Evolutionary conservation across 2,797 vertebrate genomes (phyloP).

Genomic region (Karalla daura): DNA sequence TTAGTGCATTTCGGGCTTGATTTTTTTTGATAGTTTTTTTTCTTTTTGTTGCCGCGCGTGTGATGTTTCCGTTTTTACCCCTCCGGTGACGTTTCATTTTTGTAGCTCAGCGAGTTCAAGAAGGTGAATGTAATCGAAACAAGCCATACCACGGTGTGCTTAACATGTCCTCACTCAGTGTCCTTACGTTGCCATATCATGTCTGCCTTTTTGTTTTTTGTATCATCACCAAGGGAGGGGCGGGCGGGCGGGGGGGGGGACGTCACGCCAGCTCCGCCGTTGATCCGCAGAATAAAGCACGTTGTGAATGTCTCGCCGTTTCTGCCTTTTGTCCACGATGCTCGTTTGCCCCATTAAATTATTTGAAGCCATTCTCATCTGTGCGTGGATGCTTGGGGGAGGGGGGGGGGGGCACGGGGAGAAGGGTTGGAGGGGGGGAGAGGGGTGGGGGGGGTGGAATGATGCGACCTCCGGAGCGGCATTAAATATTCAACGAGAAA

Average conservation of each 20-base stretch:
- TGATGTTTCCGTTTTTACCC: constrained; percentile 6
- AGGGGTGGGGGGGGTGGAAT: constrained; percentile 6
- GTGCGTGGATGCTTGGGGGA: constrained; percentile 5
- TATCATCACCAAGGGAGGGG: too few relatives aligned
- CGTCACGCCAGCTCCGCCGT: constrained; percentile 14
- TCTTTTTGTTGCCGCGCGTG: constrained; percentile 14
- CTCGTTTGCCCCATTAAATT: constrained; percentile 63
- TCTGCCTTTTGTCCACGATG: constrained; percentile 44
- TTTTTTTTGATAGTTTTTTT: constrained; percentile 10
- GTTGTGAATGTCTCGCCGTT: constrained; percentile 62
- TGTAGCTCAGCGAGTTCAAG: constrained; percentile 58
- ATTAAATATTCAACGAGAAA: constrained; percentile 56
- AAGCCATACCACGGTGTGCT: constrained; percentile 82
- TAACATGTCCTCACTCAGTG: constrained; percentile 69
- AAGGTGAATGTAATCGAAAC: constrained; percentile 79
- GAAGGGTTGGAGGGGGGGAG: background rate
- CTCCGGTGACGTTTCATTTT: constrained; percentile 28
- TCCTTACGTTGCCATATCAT: constrained; percentile 69
- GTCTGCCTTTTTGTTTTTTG: constrained; percentile 54
- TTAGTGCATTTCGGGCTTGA: constrained; percentile 10
- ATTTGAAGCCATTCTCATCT: constrained; percentile 47
- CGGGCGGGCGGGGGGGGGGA: too few relatives aligned
- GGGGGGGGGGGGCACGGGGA: constrained; percentile 4
- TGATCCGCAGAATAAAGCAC: constrained; percentile 64
- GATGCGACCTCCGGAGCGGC: constrained; percentile 25